These are phyloP conservation scores for Armadillidium nasatum DNA, from an alignment of 1,140 invertebrate genomes.

Conservation along the genomic window DNA sequence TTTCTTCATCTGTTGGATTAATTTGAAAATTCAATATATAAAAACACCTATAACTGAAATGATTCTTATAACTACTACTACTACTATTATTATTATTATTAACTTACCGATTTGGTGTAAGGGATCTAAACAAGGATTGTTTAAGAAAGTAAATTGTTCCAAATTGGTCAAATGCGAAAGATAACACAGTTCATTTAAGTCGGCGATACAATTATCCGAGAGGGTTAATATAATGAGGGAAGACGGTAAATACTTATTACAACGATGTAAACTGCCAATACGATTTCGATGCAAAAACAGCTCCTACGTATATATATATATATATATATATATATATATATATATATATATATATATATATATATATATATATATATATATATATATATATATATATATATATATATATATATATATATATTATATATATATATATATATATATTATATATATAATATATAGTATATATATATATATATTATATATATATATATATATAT, in stretches of 20 bases:
- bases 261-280: conserved; percentile 70
- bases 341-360: conserved; percentile 36
- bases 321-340: conserved; percentile 49
- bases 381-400: neutral
- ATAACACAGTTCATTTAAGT: conserved; percentile 81
- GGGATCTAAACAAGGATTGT: conserved; percentile 73
- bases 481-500: too few species aligned
- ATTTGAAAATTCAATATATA: too few species aligned
- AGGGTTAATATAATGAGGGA: conserved; percentile 70
- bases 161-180: conserved; percentile 68
- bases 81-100: too few species aligned
- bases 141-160: conserved; percentile 72
- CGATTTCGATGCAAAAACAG: conserved; percentile 80
- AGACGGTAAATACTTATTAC: conserved; percentile 72
- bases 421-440: too few species aligned
- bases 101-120: conserved; percentile 40
- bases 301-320: too few species aligned
- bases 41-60: too few species aligned
- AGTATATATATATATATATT: too few species aligned
- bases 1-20: too few species aligned
- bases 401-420: neutral
- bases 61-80: too few species aligned
- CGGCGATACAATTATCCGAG: conserved; percentile 75
- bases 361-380: conserved; percentile 8
- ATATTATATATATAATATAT: too few species aligned